Base-by-base conservation (phyloP, 2,113 vertebrate genomes). In the Procavia capensis region DNA sequence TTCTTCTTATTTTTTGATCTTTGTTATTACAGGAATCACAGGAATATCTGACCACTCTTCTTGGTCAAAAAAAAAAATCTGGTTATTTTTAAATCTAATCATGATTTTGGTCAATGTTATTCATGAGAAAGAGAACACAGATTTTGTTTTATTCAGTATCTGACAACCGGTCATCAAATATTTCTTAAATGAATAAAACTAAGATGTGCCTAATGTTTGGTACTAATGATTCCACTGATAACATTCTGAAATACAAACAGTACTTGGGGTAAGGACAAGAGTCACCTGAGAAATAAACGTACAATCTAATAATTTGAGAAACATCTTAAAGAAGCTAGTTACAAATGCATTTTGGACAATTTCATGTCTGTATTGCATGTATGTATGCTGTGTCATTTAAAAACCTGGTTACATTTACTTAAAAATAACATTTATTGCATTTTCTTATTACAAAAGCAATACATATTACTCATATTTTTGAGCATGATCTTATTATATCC, bases 391-490 rank as follows among this genome's bases (percentile, higher is more conserved):
- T 91, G 31, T 72, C 39, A 92, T 68, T 92, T 94, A 4, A 95
- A 96, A 85, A 87, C 70, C 74, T 70, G 75, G 45, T 31, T 68
- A 2, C 29, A 94, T 45, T 70, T 90, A 94, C 70, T 92, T 83
- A 61, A 97, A 97, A 97, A 97, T 91, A 97, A 87, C 81, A 74
- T 95, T 94, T 96, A 96, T 88, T 96, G 4, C 50, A 84, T 95
- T 93, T 92, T 90, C 50, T 94, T 88, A 95, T 92, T 96, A 95
- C 50, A 96, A 96, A 96, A 95, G 54, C 78, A 92, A 90, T 91
- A 68, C 70, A 88, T 86, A 72, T 79, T 85, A 96, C 31, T 95
- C 31, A 39, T 36, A 84, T 88, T 80, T 75, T 95, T 92, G 57
- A 96, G 82, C 82, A 94, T 90, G 29, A 89, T 95, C 96, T 97